Evolutionary conservation across 1,140 invertebrate genomes (phyloP), one percentile per base, ranked within the genome.

Genomic region (Pemphigus obesinymphae): DNA sequence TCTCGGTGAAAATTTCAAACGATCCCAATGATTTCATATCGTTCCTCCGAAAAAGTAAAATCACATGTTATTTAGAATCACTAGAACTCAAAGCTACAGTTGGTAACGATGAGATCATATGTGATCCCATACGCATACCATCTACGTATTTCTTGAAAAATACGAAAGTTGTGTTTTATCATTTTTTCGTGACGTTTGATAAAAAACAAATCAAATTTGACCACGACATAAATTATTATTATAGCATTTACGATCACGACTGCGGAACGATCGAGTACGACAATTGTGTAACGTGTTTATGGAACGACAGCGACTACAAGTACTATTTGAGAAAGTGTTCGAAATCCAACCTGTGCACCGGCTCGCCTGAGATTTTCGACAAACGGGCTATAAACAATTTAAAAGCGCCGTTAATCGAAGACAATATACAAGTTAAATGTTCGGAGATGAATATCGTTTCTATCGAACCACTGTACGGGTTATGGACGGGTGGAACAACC

Each of bases 341-440:
- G 29, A 13, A 1, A 2, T 1, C 6, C 3, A 29, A 63, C 58
- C 2, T 2, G 58, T 63, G 58, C 58, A 31, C 29, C 0, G 58
- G 58, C 58, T 2, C 31, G 29, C 31, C 20, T 7, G 58, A 63
- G 29, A 17, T 8, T 7, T n/a, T 31, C 58, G 58, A 34, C 26
- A 3, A 6, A 5, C 7, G 29, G 26, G 0, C 7, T 26, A 13
- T 8, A 4, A 15, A 61, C 26, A 4, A 29, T 23, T 3, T 1
- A 0, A 5, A 2, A 0, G n/a, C 53, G n/a, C n/a, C 4, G 7
- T 3, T n/a, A n/a, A 10, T n/a, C 8, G 1, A 3, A 13, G 15
- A 5, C 13, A 13, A 4, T 7, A 15, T 26, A 2, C 58, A 15
- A 0, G 13, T n/a, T 2, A 20, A 6, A 8, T 29, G 29, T n/a